These are phyloP conservation scores for Hypotaenidia okinawae DNA, from an alignment of 2,797 vertebrate genomes.

Conservation along the genomic window DNA sequence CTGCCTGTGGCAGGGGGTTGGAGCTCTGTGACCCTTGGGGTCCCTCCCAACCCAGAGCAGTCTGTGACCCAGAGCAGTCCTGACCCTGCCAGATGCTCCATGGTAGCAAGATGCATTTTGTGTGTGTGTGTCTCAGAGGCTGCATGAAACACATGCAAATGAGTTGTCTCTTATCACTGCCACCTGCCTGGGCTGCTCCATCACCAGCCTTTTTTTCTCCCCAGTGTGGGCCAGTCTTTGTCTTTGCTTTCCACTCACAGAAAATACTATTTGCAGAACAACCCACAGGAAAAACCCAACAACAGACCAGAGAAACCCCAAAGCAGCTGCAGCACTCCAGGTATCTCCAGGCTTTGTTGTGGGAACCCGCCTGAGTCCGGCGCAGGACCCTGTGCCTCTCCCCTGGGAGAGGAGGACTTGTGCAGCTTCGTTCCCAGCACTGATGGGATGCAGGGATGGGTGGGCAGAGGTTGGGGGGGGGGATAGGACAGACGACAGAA, in stretches of 20 bases:
- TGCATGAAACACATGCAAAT: background rate
- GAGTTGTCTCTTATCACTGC: background rate
- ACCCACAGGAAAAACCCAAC: background rate
- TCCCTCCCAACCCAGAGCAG: too few species aligned
- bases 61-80: background rate
- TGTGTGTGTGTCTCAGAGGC: fast-evolving
- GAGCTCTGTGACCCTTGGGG: too few species aligned
- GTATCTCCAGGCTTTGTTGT: background rate
- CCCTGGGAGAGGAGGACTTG: background rate
- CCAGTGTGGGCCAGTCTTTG: fast-evolving
- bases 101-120: too few species aligned
- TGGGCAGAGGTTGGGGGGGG: too few species aligned
- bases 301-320: background rate
- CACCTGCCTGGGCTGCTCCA: background rate
- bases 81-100: fast-evolving
- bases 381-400: fast-evolving
- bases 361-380: background rate
- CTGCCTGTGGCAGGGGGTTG: too few species aligned
- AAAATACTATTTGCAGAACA: background rate
- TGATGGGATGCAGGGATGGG: background rate
- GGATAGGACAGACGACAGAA: too few species aligned
- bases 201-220: background rate
- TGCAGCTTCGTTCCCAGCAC: background rate
- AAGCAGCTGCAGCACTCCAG: background rate
- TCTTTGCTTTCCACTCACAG: background rate